A percentile compares a stretch with the other conserved stretches of the same genome.
These are phyloP conservation scores for Caenorhabditis afra DNA, from an alignment of 2,888 invertebrate species.

Conservation along the genomic window DNA sequence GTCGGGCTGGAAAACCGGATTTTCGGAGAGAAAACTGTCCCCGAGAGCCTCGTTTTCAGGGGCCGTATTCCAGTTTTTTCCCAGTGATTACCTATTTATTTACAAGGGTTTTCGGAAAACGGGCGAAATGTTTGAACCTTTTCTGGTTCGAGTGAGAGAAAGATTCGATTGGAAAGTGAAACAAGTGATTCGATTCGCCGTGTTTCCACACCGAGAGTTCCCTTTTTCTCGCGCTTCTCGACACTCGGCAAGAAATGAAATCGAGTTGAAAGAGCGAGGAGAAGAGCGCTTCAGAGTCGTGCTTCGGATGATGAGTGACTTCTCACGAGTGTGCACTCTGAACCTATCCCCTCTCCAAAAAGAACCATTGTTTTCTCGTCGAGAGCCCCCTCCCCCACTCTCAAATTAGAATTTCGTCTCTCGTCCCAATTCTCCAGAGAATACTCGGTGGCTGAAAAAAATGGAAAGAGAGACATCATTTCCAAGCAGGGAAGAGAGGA, in stretches of 20 bases:
- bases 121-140: background rate
- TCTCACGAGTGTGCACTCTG: no score
- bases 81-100: no score
- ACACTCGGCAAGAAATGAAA: no score
- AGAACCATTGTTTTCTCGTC: slow-evolving; percentile 5
- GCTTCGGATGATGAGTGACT: no score
- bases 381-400: slow-evolving; percentile 8
- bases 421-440: slow-evolving; percentile 38
- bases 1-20: no score
- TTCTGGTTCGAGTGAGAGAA: background rate
- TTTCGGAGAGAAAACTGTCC: no score
- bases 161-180: background rate
- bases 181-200: background rate
- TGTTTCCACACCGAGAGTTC: background rate
- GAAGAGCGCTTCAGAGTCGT: no score
- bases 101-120: no score
- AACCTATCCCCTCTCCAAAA: no score
- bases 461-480: slow-evolving; percentile 22
- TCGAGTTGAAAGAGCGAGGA: no score
- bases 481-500: background rate
- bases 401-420: slow-evolving; percentile 48
- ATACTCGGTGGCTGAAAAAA: slow-evolving; percentile 3
- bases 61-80: no score
- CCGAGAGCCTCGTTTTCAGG: no score
- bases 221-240: background rate